Evolutionary conservation across 2,888 invertebrate species (phyloP).

Genomic region (Euproctis similis): DNA sequence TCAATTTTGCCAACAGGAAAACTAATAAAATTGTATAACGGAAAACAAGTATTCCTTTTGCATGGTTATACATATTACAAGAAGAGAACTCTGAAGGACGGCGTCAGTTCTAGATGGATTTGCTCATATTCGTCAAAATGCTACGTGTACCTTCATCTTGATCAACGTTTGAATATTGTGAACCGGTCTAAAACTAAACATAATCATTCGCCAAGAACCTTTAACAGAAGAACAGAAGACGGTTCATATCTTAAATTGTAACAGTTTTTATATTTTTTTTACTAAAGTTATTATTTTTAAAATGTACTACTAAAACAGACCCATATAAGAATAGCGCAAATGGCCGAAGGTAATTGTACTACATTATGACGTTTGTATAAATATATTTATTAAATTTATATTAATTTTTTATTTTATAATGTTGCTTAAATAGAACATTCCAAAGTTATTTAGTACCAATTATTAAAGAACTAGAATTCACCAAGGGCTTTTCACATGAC

Average conservation of each 20-base stretch:
- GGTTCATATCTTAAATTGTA: constrained; percentile 20
- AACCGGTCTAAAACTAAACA: constrained; percentile 14
- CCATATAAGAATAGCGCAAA: too few species aligned
- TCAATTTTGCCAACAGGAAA: constrained; percentile 16
- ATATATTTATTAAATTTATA: too few species aligned
- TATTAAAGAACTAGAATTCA: too few species aligned
- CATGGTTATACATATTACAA: constrained; percentile 31
- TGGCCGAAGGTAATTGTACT: too few species aligned
- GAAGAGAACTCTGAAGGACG: constrained; percentile 16
- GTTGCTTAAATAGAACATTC: too few species aligned
- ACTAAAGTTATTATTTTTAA: too few species aligned
- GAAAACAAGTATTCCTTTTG: constrained; percentile 20
- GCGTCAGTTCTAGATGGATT: constrained; percentile 23
- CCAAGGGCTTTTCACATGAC: too few species aligned
- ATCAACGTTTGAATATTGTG: constrained; percentile 11
- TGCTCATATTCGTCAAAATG: constrained; percentile 18
- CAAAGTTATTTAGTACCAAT: too few species aligned
- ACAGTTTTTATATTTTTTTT: too few species aligned
- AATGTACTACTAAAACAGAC: too few species aligned
- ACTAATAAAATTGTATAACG: constrained; percentile 17
- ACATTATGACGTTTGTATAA: too few species aligned
- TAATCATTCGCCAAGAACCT: constrained; percentile 15
- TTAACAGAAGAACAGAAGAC: constrained; percentile 8
- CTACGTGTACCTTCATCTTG: constrained; percentile 14
- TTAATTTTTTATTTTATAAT: too few species aligned